phyloP scores from a whole-genome alignment of 2,797 vertebrate species.

The Danio aesculapii region DNA sequence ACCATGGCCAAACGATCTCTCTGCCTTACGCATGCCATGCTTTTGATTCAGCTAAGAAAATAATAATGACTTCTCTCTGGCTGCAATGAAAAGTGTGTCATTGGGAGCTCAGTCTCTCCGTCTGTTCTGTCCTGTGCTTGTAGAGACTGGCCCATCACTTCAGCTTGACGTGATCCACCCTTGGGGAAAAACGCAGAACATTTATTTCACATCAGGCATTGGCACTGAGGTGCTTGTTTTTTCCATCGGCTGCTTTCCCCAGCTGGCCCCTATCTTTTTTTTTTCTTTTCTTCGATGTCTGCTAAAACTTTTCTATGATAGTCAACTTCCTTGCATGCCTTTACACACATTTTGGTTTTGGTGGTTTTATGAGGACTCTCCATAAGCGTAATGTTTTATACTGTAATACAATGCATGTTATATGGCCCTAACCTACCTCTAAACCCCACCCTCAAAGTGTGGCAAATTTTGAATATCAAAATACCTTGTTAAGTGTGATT shows the following conservation, averaged over 20 bases:
- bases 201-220: constrained; percentile 69
- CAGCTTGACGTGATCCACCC: constrained; percentile 68
- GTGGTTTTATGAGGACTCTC: too few relatives aligned
- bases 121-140: constrained; percentile 67
- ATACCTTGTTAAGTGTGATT: too few relatives aligned
- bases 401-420: too few relatives aligned
- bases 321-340: neutral
- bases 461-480: too few relatives aligned
- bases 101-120: constrained; percentile 47
- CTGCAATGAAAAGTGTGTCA: constrained; percentile 49
- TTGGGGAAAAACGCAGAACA: constrained; percentile 69
- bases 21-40: constrained; percentile 32
- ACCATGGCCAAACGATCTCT: constrained; percentile 38
- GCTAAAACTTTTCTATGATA: neutral
- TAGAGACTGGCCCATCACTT: constrained; percentile 73
- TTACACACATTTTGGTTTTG: too few relatives aligned
- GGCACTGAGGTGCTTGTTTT: constrained; percentile 58
- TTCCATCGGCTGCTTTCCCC: constrained; percentile 51
- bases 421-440: too few relatives aligned
- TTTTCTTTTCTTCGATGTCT: neutral
- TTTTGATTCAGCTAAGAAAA: constrained; percentile 50
- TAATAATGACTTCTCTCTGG: constrained; percentile 42
- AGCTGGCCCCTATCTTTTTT: constrained; percentile 13
- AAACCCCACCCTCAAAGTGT: too few relatives aligned
- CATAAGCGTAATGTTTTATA: too few relatives aligned